These are phyloP conservation scores for Cariama cristata DNA, from an alignment of 2,113 vertebrate species.

Conservation along the genomic window DNA sequence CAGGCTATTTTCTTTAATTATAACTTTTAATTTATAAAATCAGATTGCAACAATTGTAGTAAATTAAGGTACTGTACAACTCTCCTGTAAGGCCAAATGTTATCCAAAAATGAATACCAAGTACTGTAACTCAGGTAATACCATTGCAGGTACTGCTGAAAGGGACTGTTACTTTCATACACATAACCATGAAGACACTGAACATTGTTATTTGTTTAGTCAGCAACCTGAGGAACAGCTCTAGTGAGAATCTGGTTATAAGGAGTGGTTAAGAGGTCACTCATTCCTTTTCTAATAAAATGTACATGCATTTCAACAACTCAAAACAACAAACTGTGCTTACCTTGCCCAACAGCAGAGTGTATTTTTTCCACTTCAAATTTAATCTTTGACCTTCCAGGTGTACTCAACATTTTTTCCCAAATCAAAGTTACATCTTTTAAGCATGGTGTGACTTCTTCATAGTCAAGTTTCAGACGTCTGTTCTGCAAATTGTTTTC, in stretches of 20 bases:
- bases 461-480: constrained; percentile 94
- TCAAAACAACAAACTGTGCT: neutral
- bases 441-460: constrained; percentile 96
- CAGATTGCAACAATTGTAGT: neutral
- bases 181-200: rapidly evolving
- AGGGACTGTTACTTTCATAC: neutral
- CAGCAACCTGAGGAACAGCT: neutral
- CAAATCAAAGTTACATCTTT: constrained; percentile 94
- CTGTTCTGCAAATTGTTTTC: constrained; percentile 93
- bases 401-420: constrained; percentile 93
- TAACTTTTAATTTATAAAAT: neutral
- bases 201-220: neutral
- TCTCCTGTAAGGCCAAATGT: neutral
- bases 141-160: neutral
- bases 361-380: constrained; percentile 91
- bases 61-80: neutral
- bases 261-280: neutral
- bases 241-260: neutral
- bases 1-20: neutral
- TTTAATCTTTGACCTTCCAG: constrained; percentile 89
- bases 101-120: neutral
- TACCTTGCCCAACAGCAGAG: constrained; percentile 91
- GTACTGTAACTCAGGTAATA: neutral
- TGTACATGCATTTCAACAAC: neutral
- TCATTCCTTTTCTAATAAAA: neutral